Base-by-base conservation (phyloP, 2,797 vertebrate genomes). In the Poecilia picta region DNA sequence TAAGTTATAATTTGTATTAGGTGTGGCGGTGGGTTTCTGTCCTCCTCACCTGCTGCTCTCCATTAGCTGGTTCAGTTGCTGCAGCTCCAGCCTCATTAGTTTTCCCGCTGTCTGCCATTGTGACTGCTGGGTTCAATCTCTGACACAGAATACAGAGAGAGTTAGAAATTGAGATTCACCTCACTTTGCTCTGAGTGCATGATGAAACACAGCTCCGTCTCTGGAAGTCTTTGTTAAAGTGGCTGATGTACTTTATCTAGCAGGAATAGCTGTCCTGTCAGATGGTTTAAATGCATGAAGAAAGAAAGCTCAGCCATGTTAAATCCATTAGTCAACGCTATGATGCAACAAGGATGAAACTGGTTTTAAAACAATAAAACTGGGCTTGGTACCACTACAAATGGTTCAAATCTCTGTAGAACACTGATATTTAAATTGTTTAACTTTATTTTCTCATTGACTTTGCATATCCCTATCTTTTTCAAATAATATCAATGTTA, bases 1-100 rank as follows among this genome's bases (percentile, higher is more conserved):
- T 84, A 45, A 85, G 74, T 85, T 66, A 76, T 75, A 75, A 82
- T 79, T 64, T 82, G 74, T 77, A 82, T 85, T 72, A 39, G 36
- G 75, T 79, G 80, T 83, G 68, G 87, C 80, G 75, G 71, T 43
- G 33, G 81, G 84, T 87, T 74, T 85, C 53, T 18, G 64, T 72
- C 73, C 51, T 83, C 76, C 87, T 92, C 86, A 96, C 96, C 95
- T 95, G 94, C 85, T 94, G 92, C 41, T 95, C 94, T 88, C 76
- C 90, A 81, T 92, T 75, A 81, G 83, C 74, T 13, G 84, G 49
- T 81, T 92, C 84, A 78, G 86, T 82, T 73, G 87, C 79, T 43
- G 82, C 82, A 71, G 83, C 83, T 72, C 73, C 92, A 45, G 70
- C 83, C 85, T 93, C 90, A 82, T 80, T 86, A 79, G 80, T 85